Conservation (phyloP, 2,888 invertebrate genomes). For the Patella ulyssiponensis region DNA sequence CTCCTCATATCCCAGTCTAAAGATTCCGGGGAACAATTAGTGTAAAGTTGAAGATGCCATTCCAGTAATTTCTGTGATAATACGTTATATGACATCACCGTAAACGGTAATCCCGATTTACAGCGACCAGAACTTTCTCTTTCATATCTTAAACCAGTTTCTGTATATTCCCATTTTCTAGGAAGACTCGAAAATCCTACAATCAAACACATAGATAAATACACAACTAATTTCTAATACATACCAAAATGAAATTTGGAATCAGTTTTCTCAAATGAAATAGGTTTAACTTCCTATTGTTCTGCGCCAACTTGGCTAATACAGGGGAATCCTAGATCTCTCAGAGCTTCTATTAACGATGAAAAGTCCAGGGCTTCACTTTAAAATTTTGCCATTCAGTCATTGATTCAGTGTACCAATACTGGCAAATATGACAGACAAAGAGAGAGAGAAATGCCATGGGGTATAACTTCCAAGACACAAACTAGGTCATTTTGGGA, state of each 20-base stretch:
- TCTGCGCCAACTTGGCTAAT: too few relatives aligned
- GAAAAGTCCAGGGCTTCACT: too few relatives aligned
- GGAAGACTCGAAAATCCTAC: conserved; percentile 56
- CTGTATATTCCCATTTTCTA: conserved; percentile 74
- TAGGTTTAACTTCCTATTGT: too few relatives aligned
- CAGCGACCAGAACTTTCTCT: neutral
- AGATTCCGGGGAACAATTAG: conserved; percentile 75
- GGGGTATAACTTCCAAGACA: too few relatives aligned
- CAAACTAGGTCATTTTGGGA: too few relatives aligned
- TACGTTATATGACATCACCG: conserved; percentile 89
- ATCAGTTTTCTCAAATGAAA: too few relatives aligned
- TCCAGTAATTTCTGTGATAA: conserved; percentile 87
- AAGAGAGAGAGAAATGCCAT: too few relatives aligned
- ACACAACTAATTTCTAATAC: neutral
- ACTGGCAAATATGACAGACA: too few relatives aligned
- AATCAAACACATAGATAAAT: neutral
- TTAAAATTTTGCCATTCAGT: too few relatives aligned
- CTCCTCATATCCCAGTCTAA: conserved; percentile 83
- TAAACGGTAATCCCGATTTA: conserved; percentile 74
- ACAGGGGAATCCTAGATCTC: too few relatives aligned
- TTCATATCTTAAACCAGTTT: conserved; percentile 16
- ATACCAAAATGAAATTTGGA: neutral
- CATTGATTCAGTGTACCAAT: too few relatives aligned
- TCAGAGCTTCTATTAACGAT: too few relatives aligned
- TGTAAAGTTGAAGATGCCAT: conserved; percentile 83